Conservation (phyloP, 1,140 invertebrate species). For the Homarus americanus region DNA sequence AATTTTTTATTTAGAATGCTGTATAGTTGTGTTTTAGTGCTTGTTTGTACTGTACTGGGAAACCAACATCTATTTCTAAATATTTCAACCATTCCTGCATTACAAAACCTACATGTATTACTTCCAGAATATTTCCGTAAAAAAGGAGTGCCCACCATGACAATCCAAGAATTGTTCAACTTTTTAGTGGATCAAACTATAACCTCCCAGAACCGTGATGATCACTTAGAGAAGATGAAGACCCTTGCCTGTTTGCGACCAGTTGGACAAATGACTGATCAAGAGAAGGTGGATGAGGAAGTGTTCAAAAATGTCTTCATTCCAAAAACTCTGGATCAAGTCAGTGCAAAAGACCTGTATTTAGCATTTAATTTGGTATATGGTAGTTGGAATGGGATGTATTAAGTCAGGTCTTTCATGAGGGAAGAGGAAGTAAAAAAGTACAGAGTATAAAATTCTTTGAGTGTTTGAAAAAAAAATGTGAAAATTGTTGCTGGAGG, state of each 20-base stretch:
- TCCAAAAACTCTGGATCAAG: slow-evolving; percentile 95
- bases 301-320: slow-evolving; percentile 97
- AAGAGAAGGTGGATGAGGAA: slow-evolving; percentile 89
- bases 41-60: too few species aligned
- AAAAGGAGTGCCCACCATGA: slow-evolving; percentile 92
- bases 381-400: too few species aligned
- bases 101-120: slow-evolving; percentile 27
- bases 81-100: too few species aligned
- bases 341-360: slow-evolving; percentile 77
- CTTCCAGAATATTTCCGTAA: slow-evolving; percentile 92
- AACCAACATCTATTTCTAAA: too few species aligned
- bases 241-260: slow-evolving; percentile 82
- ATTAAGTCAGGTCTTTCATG: too few species aligned
- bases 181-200: slow-evolving; percentile 96
- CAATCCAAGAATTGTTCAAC: slow-evolving; percentile 95
- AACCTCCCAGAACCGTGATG: slow-evolving; percentile 89
- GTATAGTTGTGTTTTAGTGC: too few species aligned
- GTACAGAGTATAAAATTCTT: too few species aligned
- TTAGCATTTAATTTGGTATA: not conserved
- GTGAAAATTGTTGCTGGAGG: too few species aligned
- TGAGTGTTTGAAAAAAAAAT: too few species aligned
- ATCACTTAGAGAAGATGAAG: slow-evolving; percentile 85
- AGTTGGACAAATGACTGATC: slow-evolving; percentile 83
- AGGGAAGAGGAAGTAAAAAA: too few species aligned
- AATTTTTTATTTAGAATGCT: too few species aligned